Conservation (phyloP, 1,140 invertebrate species). For the Eciton burchellii region DNA sequence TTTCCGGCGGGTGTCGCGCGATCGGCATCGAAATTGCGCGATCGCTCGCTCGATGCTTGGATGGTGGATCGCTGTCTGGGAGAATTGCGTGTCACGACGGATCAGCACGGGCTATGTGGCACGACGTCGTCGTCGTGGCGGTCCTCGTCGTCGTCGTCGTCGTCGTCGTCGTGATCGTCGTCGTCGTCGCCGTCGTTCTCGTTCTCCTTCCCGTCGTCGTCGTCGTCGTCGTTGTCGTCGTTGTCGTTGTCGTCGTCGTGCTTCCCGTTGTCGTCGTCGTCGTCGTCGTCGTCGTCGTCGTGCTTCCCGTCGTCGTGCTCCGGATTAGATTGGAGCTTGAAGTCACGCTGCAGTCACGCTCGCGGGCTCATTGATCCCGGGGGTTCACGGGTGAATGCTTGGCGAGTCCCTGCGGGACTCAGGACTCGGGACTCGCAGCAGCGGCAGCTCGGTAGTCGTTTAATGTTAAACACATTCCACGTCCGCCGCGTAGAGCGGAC, state of each 20-base stretch:
- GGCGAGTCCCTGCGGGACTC: constrained; percentile 1
- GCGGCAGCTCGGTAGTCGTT: background rate
- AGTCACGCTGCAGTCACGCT: constrained; percentile 31
- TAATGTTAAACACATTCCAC: constrained; percentile 53
- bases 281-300: background rate
- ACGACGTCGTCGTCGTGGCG: background rate
- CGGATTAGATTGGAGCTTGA: constrained; percentile 8
- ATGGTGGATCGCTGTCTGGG: constrained; percentile 5
- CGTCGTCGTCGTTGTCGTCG: background rate
- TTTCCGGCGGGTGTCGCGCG: constrained; percentile 60
- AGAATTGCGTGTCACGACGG: constrained; percentile 37
- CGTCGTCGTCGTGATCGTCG: too few relatives aligned
- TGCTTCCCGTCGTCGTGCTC: constrained; percentile 15
- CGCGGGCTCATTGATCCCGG: constrained; percentile 47
- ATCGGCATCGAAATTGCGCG: constrained; percentile 46
- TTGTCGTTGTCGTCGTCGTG: constrained; percentile 25
- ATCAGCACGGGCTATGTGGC: background rate
- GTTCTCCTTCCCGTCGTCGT: too few relatives aligned
- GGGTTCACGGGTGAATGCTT: constrained; percentile 30
- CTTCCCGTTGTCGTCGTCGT: background rate
- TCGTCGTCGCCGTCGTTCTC: too few relatives aligned
- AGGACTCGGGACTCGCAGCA: too few relatives aligned
- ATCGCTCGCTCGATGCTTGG: constrained; percentile 20
- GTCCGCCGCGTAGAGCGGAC: constrained; percentile 14
- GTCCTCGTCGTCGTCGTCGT: constrained; percentile 19